These are phyloP conservation scores for Brachypodius melanocephalos DNA, from an alignment of 2,113 vertebrate genomes.

Conservation along the genomic window DNA sequence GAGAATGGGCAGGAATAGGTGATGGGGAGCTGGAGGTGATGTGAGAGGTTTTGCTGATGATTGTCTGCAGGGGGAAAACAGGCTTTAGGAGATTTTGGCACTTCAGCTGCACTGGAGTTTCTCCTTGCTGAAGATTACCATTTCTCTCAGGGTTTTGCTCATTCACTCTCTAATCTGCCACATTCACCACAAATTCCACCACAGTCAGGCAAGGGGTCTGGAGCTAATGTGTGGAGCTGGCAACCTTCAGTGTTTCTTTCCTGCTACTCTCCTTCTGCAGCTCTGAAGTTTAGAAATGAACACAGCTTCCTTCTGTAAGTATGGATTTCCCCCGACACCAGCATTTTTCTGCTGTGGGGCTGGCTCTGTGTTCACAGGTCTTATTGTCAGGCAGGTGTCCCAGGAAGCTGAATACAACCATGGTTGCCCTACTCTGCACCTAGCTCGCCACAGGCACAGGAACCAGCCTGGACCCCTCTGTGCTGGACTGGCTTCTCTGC, in stretches of 20 bases:
- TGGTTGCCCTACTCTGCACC: background rate
- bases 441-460: rapidly evolving
- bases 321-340: too few relatives aligned
- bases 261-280: background rate
- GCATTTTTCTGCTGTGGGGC: background rate
- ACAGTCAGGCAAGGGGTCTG: background rate
- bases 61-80: background rate
- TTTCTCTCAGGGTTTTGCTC: background rate
- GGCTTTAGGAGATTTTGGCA: background rate
- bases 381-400: background rate
- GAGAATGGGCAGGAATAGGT: background rate
- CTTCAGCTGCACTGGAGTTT: background rate
- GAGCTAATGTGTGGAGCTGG: rapidly evolving
- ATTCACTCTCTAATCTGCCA: background rate
- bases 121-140: background rate
- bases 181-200: background rate
- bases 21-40: background rate
- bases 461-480: background rate
- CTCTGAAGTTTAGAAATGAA: background rate
- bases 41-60: background rate
- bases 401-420: background rate
- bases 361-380: background rate
- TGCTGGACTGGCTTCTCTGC: background rate
- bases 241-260: background rate
- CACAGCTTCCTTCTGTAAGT: background rate